Evolutionary conservation across 2,888 invertebrate genomes (phyloP).

Genomic region (Orthosia incerta): DNA sequence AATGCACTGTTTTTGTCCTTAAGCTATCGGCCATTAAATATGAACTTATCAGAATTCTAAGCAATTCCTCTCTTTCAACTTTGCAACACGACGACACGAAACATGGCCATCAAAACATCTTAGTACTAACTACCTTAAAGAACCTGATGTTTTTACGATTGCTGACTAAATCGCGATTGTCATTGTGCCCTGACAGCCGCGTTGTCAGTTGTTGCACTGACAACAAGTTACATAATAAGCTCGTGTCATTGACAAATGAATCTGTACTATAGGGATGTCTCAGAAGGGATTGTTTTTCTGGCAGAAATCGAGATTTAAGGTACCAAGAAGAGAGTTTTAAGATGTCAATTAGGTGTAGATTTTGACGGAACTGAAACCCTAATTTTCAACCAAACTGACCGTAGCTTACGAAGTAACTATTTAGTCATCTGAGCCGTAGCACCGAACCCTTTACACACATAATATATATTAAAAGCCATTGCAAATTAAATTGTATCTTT

Average conservation of each 20-base stretch:
- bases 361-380: neutral
- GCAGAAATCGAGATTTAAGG: constrained; percentile 6
- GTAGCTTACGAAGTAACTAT: too few species aligned
- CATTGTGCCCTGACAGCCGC: constrained; percentile 55
- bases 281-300: constrained; percentile 3
- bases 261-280: constrained; percentile 54
- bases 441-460: neutral
- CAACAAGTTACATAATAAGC: constrained; percentile 62
- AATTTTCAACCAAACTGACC: too few species aligned
- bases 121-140: constrained; percentile 32
- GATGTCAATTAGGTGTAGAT: constrained; percentile 2
- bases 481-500: too few species aligned
- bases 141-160: constrained; percentile 59
- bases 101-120: constrained; percentile 23
- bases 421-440: too few species aligned
- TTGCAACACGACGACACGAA: constrained; percentile 4
- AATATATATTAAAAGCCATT: too few species aligned
- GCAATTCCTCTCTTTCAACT: neutral
- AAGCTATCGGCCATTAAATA: neutral
- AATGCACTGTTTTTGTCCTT: too few species aligned
- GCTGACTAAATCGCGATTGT: constrained; percentile 47
- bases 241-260: constrained; percentile 66
- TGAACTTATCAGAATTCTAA: neutral
- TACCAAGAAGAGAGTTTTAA: neutral
- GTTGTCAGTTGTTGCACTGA: constrained; percentile 57